phyloP scores from a whole-genome alignment of 2,888 invertebrate genomes.

The Rotaria magnacalcarata region DNA sequence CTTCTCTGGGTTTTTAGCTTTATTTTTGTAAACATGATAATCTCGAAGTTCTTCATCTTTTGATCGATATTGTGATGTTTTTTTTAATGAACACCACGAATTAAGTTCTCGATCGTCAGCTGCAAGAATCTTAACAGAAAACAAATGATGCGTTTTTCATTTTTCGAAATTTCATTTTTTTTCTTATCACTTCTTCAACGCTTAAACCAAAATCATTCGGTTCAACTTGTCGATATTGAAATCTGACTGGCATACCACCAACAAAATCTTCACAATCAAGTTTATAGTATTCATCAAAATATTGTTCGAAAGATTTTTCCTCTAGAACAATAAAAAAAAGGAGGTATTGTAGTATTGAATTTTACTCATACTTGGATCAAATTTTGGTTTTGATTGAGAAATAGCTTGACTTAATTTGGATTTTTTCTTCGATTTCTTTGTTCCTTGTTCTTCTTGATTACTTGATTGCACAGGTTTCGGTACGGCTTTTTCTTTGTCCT shows the following conservation, averaged over 20 bases:
- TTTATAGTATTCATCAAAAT: slow-evolving; percentile 88
- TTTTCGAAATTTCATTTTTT: too few relatives aligned
- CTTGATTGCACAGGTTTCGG: slow-evolving; percentile 11
- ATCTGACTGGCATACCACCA: slow-evolving; percentile 76
- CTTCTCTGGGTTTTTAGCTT: slow-evolving; percentile 66
- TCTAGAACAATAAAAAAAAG: slow-evolving; percentile 49
- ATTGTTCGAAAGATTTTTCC: slow-evolving; percentile 73
- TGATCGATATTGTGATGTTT: slow-evolving; percentile 68
- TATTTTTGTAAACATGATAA: slow-evolving; percentile 70
- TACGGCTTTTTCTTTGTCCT: neutral
- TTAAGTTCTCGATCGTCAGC: slow-evolving; percentile 90
- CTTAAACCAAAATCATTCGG: slow-evolving; percentile 81
- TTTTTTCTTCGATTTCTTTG: slow-evolving; percentile 58
- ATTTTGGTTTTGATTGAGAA: slow-evolving; percentile 73
- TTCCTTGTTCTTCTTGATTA: slow-evolving; percentile 22
- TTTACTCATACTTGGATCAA: slow-evolving; percentile 67
- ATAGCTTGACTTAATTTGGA: slow-evolving; percentile 74
- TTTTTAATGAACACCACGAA: slow-evolving; percentile 86
- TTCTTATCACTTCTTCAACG: slow-evolving; percentile 75
- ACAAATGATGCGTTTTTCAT: neutral
- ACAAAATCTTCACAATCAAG: slow-evolving; percentile 92
- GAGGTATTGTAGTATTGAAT: too few relatives aligned
- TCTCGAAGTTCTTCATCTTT: slow-evolving; percentile 76
- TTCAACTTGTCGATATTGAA: slow-evolving; percentile 77
- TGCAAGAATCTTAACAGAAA: slow-evolving; percentile 70